Evolutionary conservation across 2,113 vertebrate species (phyloP).

Genomic region (Dermatemys mawii): DNA sequence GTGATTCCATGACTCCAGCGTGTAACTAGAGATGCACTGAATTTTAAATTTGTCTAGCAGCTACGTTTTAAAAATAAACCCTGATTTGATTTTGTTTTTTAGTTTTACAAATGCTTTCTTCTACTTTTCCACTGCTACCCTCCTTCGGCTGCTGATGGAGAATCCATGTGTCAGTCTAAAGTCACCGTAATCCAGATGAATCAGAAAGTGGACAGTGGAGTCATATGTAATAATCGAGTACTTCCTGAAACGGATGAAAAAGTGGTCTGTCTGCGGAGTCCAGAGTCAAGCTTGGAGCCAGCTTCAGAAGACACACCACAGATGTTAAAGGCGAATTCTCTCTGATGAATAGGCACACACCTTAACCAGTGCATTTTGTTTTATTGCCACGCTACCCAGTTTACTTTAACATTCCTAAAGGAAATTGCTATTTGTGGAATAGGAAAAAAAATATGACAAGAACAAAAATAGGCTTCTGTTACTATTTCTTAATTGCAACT

Average conservation of each 20-base stretch:
- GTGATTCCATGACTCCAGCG: background rate
- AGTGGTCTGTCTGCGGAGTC: slow-evolving; percentile 1
- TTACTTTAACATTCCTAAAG: slow-evolving; percentile 8
- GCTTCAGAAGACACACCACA: background rate
- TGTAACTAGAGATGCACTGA: background rate
- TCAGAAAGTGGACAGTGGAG: background rate
- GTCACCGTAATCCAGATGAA: slow-evolving; percentile 78
- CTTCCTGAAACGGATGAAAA: background rate
- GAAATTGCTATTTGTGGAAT: background rate
- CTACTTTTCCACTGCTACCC: slow-evolving; percentile 78
- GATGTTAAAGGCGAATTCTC: background rate
- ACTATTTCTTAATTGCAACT: background rate
- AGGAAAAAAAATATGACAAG: background rate
- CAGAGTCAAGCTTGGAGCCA: background rate
- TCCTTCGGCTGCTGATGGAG: slow-evolving; percentile 48
- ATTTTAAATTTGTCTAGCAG: background rate
- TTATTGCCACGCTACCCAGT: background rate
- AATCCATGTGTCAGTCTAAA: slow-evolving; percentile 75
- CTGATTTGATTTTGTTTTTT: slow-evolving; percentile 22
- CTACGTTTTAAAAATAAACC: background rate
- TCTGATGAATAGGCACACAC: background rate
- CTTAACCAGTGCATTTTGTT: background rate
- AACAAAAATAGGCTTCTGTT: background rate
- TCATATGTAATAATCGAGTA: fast-evolving
- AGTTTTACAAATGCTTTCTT: slow-evolving; percentile 89